Base-by-base conservation (phyloP, 2,113 vertebrate species). In the Podilymbus podiceps region DNA sequence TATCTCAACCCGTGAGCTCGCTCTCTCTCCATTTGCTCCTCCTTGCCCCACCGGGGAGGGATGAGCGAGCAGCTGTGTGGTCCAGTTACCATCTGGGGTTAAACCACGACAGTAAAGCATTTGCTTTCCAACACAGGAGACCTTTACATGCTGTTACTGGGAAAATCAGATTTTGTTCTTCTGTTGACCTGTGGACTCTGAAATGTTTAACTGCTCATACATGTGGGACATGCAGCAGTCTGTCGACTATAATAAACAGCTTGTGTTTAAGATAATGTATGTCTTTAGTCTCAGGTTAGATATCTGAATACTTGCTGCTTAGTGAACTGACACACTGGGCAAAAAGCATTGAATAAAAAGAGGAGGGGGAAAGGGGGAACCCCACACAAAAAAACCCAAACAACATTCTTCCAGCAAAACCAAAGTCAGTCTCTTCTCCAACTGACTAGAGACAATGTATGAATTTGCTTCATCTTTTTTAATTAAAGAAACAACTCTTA, bases 131-230 rank as follows among this genome's bases (percentile, higher is more conserved):
- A 66, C 24, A 80, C 8, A n/a, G 5, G 20, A 89, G 42, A 93
- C 24, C 30, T 74, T 69, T 74, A 40, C 31, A 49, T 38, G 23
- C 40, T 64, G 55, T 16, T 80, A 15, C 6, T 53, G 56, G 46
- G 76, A 96, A 81, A 42, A 27, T 8, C 40, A 89, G 55, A 56
- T 92, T 88, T 90, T 53, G 38, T 64, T 68, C 67, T 81, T 76
- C 31, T 52, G 10, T n/a, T 96, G 89, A 95, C 74, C 80, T 64
- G 7, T 55, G 77, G 69, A 92, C 74, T 91, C 76, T 0, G 4
- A 80, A 89, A 73, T 33, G 25, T 85, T 88, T 84, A 89, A 82
- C 49, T 76, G 16, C 62, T 90, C 12, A 60, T 72, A n/a, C 10
- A 12, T 13, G 49, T 50, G 42, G 19, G 17, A 62, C 30, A 64